These are phyloP conservation scores for Malurus alboscapulatus DNA, from an alignment of 2,113 vertebrate species.

Conservation along the genomic window DNA sequence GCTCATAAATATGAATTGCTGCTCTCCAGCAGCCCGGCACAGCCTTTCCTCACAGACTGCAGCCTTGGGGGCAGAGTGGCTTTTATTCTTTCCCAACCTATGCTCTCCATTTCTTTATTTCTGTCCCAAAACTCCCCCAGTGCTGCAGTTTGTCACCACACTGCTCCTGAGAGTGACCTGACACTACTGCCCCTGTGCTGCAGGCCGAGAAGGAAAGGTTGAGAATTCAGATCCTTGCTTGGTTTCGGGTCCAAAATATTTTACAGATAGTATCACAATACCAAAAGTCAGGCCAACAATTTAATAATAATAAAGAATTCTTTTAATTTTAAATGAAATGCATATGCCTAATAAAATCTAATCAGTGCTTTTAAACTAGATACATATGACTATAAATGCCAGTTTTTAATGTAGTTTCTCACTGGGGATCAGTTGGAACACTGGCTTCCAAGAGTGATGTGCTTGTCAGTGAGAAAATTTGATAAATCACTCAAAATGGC, in stretches of 20 bases:
- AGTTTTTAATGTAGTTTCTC: slow-evolving; percentile 20
- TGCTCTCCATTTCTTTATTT: neutral
- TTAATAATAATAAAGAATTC: neutral
- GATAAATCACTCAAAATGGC: slow-evolving; percentile 48
- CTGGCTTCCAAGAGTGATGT: slow-evolving; percentile 39
- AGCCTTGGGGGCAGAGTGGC: neutral
- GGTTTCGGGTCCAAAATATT: slow-evolving; percentile 22
- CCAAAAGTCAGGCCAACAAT: neutral
- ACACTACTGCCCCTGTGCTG: neutral
- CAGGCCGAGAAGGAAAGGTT: neutral
- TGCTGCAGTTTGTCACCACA: neutral
- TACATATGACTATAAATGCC: slow-evolving; percentile 30
- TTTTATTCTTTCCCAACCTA: neutral
- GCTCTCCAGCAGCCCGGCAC: neutral
- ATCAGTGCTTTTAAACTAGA: slow-evolving; percentile 42
- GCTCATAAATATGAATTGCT: slow-evolving; percentile 26
- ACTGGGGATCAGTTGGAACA: neutral
- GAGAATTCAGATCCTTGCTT: slow-evolving; percentile 12
- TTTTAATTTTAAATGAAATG: slow-evolving; percentile 51
- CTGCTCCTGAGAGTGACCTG: neutral
- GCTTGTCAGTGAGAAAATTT: slow-evolving; percentile 47
- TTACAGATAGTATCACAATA: slow-evolving; percentile 17
- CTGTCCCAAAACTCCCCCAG: neutral
- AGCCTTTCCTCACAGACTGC: neutral
- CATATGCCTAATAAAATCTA: slow-evolving; percentile 46